These are phyloP conservation scores for Microplitis deprimator DNA, from an alignment of 2,888 invertebrate genomes.

Conservation along the genomic window DNA sequence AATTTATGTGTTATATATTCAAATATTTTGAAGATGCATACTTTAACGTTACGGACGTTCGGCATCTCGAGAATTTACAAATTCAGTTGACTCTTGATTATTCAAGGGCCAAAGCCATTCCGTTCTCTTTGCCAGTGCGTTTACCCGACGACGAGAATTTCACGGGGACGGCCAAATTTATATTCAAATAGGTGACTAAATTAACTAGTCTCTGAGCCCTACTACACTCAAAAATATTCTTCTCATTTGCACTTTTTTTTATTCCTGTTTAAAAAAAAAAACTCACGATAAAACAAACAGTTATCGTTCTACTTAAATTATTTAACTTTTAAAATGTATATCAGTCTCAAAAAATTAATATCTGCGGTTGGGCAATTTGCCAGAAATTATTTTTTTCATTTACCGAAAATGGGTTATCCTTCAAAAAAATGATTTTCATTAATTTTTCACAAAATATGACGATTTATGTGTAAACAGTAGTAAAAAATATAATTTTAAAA, in stretches of 20 bases:
- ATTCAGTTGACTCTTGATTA: constrained; percentile 16
- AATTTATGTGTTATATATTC: background rate
- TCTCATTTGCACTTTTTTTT: constrained; percentile 37
- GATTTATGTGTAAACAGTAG: no score
- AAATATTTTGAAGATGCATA: constrained; percentile 3
- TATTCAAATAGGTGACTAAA: constrained; percentile 47
- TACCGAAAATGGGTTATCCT: no score
- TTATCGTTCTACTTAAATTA: background rate
- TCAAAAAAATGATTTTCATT: no score
- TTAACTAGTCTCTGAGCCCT: constrained; percentile 38
- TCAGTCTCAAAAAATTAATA: no score
- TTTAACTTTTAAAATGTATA: no score
- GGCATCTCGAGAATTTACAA: constrained; percentile 8
- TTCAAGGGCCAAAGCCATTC: constrained; percentile 32
- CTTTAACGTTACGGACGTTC: background rate
- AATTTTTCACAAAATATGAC: no score
- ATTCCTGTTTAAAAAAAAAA: background rate
- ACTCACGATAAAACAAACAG: constrained; percentile 2
- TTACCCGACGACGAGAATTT: background rate
- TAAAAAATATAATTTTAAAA: background rate
- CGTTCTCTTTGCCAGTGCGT: constrained; percentile 6
- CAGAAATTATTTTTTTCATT: no score
- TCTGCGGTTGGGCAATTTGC: no score
- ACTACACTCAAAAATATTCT: constrained; percentile 35
- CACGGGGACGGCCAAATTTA: constrained; percentile 39